Conservation (phyloP, 2,113 vertebrate genomes). For the Terrapene triunguis region DNA sequence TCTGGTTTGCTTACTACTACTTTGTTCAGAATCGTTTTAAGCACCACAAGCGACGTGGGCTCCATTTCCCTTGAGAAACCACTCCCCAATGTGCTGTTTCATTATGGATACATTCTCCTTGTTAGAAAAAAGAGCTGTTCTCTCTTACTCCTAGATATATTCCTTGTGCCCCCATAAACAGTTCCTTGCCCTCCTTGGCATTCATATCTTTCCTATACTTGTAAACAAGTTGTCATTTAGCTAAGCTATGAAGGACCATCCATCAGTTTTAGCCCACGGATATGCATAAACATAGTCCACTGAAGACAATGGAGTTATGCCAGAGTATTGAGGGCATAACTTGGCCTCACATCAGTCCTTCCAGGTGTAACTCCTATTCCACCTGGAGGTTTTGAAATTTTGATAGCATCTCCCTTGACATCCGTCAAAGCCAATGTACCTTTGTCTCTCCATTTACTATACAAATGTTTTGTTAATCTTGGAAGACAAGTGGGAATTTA, state of each 20-base stretch:
- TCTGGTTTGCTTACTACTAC: background rate
- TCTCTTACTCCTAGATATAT: background rate
- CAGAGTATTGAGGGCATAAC: background rate
- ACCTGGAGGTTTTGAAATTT: background rate
- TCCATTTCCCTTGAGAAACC: background rate
- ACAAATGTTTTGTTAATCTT: background rate
- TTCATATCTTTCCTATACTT: background rate
- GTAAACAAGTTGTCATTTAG: background rate
- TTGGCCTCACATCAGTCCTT: background rate
- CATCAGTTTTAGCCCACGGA: background rate
- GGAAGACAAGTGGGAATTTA: background rate
- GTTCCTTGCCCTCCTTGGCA: background rate
- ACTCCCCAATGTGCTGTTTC: background rate
- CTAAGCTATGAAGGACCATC: background rate
- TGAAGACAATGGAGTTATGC: rapidly evolving
- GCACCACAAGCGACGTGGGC: background rate
- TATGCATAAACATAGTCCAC: background rate
- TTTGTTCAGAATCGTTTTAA: background rate
- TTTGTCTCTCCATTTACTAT: background rate
- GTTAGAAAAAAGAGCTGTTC: background rate
- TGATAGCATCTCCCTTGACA: background rate
- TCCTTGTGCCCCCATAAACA: background rate
- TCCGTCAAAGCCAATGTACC: background rate
- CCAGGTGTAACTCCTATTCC: background rate
- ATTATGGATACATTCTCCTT: background rate